Percentiles rank a stretch among this genome's conserved stretches.
These are phyloP conservation scores for Drosophila nr. perissopoda DNA, from an alignment of 2,888 invertebrate species.

Conservation along the genomic window DNA sequence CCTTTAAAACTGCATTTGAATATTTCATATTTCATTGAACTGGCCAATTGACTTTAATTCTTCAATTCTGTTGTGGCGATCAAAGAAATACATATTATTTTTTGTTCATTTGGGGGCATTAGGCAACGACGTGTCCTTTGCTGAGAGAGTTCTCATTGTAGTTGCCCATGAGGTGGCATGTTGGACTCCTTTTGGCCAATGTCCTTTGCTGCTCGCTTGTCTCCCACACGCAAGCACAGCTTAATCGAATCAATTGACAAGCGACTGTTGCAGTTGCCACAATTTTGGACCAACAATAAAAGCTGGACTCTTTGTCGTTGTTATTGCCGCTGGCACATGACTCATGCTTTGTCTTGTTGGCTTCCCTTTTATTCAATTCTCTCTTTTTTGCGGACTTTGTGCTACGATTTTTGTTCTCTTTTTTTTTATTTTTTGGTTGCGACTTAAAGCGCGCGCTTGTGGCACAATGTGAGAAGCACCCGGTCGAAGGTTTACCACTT, in stretches of 20 bases:
- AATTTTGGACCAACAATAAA: conserved; percentile 39
- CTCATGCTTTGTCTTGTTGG: conserved; percentile 44
- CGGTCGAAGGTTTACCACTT: conserved; percentile 56
- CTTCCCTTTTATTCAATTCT: conserved; percentile 36
- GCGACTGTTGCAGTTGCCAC: conserved; percentile 20
- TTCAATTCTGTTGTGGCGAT: background rate
- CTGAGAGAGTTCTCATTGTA: background rate
- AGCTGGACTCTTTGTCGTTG: conserved; percentile 26
- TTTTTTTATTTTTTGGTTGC: conserved; percentile 33
- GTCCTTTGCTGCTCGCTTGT: background rate
- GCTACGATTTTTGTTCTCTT: conserved; percentile 7
- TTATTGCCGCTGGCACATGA: conserved; percentile 51
- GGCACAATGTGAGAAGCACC: conserved; percentile 53
- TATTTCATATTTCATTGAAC: too few species aligned
- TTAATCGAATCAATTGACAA: conserved; percentile 57
- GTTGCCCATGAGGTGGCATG: background rate
- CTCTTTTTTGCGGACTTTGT: conserved; percentile 11
- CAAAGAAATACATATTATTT: background rate
- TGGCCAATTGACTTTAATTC: background rate
- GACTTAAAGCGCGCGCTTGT: conserved; percentile 59
- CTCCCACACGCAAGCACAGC: conserved; percentile 28
- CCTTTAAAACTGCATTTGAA: too few species aligned
- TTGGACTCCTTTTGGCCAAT: background rate
- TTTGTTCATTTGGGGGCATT: background rate
- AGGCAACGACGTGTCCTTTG: background rate